Evolutionary conservation across 1,140 invertebrate genomes (phyloP), one percentile per base, ranked within the genome.

Genomic region (Spodoptera litura): DNA sequence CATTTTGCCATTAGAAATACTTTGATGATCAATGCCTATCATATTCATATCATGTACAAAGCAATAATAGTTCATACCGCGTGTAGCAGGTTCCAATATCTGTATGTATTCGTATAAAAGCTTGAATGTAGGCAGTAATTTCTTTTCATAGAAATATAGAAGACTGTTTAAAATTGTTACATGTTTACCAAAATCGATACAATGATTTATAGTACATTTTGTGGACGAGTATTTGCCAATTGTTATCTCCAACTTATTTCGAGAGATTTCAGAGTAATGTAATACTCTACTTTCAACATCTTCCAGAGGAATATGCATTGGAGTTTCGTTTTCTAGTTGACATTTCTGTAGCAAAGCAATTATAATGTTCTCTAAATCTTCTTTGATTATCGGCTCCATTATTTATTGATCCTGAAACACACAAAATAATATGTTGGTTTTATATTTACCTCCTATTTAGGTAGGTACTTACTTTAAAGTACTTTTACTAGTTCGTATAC

Each of bases 11-110:
- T 15, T 61, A 4, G 13, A 59, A 55, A 72, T 66, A 31, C 58
- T 78, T 66, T 73, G 79, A 55, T 81, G 79, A 35, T 78, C 59
- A 77, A 81, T 86, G 4, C 83, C 82, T 44, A 85, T 44, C 2
- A 31, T 44, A 53, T 11, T 56, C 53, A 87, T 75, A 49, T 75
- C 13, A 0, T 51, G 75, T 58, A 27, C 44, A 53, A 79, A 75
- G 11, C 66, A n/a, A 4, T 56, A 44, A 61, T 61, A 70, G 11
- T 56, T 20, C 6, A 66, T 49, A 13, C 15, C 49, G 38, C 12
- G 27, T 4, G 11, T 31, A 11, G 25, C 3, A 0, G 6, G 27
- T 11, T 12, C 11, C 68, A 31, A 52, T 15, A 9, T 61, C 44
- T 4, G 20, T 52, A 13, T 5, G 1, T 52, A 68, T 31, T 68